phyloP scores from a whole-genome alignment of 2,888 invertebrate genomes.

The Cheilosia soror region DNA sequence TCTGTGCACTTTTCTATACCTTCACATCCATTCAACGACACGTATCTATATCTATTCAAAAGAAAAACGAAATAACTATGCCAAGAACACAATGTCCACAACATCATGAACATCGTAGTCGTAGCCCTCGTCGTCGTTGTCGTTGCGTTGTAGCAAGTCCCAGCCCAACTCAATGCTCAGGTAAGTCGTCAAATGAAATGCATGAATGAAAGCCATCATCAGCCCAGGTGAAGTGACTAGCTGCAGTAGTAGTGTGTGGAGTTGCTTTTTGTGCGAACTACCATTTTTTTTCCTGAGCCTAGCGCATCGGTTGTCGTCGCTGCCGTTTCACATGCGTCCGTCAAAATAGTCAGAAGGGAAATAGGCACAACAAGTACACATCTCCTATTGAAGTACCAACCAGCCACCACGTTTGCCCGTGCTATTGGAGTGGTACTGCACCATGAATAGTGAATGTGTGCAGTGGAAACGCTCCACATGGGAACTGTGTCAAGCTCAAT shows the following conservation, averaged over 20 bases:
- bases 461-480: slow-evolving; percentile 73
- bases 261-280: slow-evolving; percentile 25
- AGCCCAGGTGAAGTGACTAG: slow-evolving; percentile 34
- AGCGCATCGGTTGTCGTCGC: slow-evolving; percentile 7
- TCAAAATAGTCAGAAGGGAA: slow-evolving; percentile 57
- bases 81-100: slow-evolving; percentile 69
- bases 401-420: slow-evolving; percentile 7
- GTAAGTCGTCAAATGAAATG: slow-evolving; percentile 44
- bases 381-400: slow-evolving; percentile 49
- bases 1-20: slow-evolving; percentile 13
- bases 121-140: slow-evolving; percentile 19
- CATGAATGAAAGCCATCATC: slow-evolving; percentile 64
- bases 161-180: slow-evolving; percentile 50
- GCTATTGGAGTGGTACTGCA: slow-evolving; percentile 3
- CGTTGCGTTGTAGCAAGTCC: slow-evolving; percentile 12
- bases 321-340: slow-evolving; percentile 57
- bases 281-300: slow-evolving; percentile 27
- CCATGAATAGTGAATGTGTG: slow-evolving; percentile 67
- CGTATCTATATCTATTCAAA: slow-evolving; percentile 33
- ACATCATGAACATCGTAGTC: slow-evolving; percentile 35
- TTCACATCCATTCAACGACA: slow-evolving; percentile 9
- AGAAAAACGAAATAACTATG: slow-evolving; percentile 51
- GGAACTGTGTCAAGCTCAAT: slow-evolving; percentile 76
- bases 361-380: slow-evolving; percentile 50
- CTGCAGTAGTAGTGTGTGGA: background rate